A percentile compares a stretch with the other conserved stretches of the same genome.
Conservation (phyloP, 2,888 invertebrate genomes). For the Aproaerema taeniolella region DNA sequence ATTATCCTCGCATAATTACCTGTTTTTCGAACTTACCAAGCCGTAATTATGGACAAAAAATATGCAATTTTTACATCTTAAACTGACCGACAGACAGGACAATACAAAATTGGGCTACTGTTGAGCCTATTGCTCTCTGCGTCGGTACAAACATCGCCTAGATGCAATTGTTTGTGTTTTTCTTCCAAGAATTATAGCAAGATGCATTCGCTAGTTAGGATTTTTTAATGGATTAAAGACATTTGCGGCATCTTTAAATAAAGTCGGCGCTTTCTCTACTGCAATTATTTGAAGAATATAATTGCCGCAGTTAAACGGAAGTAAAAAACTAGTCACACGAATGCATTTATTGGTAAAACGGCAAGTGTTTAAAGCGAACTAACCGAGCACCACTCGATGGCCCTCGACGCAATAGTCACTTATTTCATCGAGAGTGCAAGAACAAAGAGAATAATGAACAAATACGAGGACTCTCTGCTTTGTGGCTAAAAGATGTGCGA, state of each 20-base stretch:
- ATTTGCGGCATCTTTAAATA: too few species aligned
- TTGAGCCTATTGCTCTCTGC: not conserved
- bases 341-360: not conserved
- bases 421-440: conserved; percentile 42
- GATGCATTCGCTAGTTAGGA: too few species aligned
- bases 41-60: conserved; percentile 52
- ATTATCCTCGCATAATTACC: conserved; percentile 69
- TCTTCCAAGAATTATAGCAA: not conserved
- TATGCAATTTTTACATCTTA: conserved; percentile 37
- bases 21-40: conserved; percentile 68
- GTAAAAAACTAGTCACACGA: conserved; percentile 1
- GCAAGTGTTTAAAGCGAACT: conserved; percentile 37
- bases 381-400: conserved; percentile 40
- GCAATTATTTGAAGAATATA: too few species aligned
- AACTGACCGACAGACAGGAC: conserved; percentile 46
- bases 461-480: conserved; percentile 50
- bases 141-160: not conserved
- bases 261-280: too few species aligned
- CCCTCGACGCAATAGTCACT: conserved; percentile 43
- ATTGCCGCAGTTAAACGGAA: too few species aligned
- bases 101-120: conserved; percentile 27
- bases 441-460: conserved; percentile 63
- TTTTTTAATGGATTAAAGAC: too few species aligned
- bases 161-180: not conserved
- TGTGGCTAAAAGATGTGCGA: conserved; percentile 64